Conservation (phyloP, 2,888 invertebrate species). For the Osedax frankpressi region DNA sequence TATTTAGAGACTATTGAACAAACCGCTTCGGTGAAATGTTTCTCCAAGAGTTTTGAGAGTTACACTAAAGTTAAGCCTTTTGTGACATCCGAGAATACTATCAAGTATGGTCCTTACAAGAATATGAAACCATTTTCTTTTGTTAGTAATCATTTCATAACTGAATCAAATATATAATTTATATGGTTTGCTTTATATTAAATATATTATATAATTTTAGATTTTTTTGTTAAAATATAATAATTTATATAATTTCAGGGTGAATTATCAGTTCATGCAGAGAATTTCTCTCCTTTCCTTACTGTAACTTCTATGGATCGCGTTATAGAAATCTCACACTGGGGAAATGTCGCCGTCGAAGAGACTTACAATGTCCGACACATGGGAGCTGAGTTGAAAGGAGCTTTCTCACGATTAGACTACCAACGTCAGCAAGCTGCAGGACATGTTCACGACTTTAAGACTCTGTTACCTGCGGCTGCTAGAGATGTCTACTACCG, state of each 20-base stretch:
- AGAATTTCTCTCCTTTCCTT: slow-evolving; percentile 88
- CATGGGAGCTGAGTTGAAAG: slow-evolving; percentile 80
- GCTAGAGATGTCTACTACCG: slow-evolving; percentile 91
- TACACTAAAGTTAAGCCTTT: slow-evolving; percentile 42
- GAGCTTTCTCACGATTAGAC: slow-evolving; percentile 90
- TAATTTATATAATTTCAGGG: slow-evolving; percentile 42
- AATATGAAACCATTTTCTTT: slow-evolving; percentile 55
- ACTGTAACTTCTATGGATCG: slow-evolving; percentile 77
- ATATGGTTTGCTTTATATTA: background rate
- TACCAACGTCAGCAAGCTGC: slow-evolving; percentile 72
- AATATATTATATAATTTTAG: background rate
- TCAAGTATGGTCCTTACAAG: slow-evolving; percentile 77
- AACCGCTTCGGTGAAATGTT: slow-evolving; percentile 64
- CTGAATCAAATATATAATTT: background rate
- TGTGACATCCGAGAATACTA: slow-evolving; percentile 61
- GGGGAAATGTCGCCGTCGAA: slow-evolving; percentile 96
- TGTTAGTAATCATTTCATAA: slow-evolving; percentile 28
- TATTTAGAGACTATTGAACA: slow-evolving; percentile 56
- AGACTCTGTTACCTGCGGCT: slow-evolving; percentile 61
- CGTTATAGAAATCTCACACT: slow-evolving; percentile 87
- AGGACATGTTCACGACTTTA: slow-evolving; percentile 55
- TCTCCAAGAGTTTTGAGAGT: slow-evolving; percentile 61
- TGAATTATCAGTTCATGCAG: slow-evolving; percentile 71
- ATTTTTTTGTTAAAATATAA: background rate
- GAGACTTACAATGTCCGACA: slow-evolving; percentile 83